Conservation (phyloP, 2,113 vertebrate species). For the Phalacrocorax pelagicus region DNA sequence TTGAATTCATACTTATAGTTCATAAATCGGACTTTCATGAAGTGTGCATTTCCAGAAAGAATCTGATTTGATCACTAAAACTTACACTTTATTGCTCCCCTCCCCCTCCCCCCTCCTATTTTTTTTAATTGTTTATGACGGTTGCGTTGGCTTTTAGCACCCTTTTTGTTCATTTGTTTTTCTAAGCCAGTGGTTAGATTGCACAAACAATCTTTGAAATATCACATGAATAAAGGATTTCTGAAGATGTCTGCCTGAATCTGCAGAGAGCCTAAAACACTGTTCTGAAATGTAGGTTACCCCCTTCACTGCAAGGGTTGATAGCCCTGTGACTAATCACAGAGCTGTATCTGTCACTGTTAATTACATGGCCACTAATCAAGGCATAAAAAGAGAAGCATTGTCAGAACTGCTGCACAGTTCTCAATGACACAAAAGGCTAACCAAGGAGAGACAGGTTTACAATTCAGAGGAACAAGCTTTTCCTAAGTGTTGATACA, state of each 20-base stretch:
- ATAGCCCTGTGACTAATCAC: background rate
- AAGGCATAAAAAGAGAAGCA: background rate
- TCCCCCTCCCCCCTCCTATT: accelerated
- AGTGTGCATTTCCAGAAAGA: background rate
- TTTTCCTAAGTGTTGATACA: background rate
- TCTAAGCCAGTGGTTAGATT: background rate
- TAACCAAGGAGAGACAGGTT: background rate
- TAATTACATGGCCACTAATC: background rate
- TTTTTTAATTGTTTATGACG: background rate
- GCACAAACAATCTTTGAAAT: background rate
- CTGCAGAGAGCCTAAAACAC: background rate
- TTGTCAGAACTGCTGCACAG: background rate
- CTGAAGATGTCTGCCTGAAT: background rate
- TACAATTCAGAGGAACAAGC: background rate
- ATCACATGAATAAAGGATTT: background rate
- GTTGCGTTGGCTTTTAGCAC: background rate
- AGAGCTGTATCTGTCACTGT: background rate
- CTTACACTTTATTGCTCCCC: background rate
- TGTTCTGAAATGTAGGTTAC: background rate
- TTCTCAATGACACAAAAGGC: background rate
- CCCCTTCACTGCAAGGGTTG: background rate
- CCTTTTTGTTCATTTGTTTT: background rate
- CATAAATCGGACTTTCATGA: background rate
- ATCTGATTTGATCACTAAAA: background rate
- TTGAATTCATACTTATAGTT: background rate